Conservation (phyloP, 2,888 invertebrate genomes). For the Laspeyria flexula region DNA sequence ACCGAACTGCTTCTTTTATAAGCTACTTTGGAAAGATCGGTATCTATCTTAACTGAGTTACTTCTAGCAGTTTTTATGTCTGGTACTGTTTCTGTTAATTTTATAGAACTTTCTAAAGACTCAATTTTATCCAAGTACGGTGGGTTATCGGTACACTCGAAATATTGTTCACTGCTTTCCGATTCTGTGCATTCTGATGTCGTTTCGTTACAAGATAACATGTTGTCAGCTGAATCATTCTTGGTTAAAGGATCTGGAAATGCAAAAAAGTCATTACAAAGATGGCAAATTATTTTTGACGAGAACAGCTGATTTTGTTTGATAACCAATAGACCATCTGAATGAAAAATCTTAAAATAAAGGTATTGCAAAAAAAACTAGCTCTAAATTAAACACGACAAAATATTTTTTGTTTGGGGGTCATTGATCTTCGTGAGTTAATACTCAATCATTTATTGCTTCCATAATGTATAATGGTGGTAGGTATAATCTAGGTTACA, state of each 20-base stretch:
- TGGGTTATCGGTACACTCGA: constrained; percentile 77
- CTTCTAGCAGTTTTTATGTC: constrained; percentile 61
- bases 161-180: constrained; percentile 82
- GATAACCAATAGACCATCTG: too few relatives aligned
- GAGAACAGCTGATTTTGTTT: too few relatives aligned
- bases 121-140: constrained; percentile 70
- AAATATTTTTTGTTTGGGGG: too few relatives aligned
- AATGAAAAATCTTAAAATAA: too few relatives aligned
- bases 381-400: too few relatives aligned
- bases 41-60: constrained; percentile 69
- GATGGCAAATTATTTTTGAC: too few relatives aligned
- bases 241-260: constrained; percentile 76
- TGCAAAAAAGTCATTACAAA: background rate
- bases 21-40: constrained; percentile 74
- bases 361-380: too few relatives aligned
- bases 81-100: constrained; percentile 61
- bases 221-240: constrained; percentile 81
- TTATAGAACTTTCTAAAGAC: constrained; percentile 64
- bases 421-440: too few relatives aligned
- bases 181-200: constrained; percentile 84
- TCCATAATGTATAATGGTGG: too few relatives aligned
- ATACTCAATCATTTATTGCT: too few relatives aligned
- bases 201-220: constrained; percentile 82
- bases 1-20: constrained; percentile 78
- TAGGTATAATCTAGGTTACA: too few relatives aligned